Base-by-base conservation (phyloP, 2,797 vertebrate species). In the Amniataba percoides region DNA sequence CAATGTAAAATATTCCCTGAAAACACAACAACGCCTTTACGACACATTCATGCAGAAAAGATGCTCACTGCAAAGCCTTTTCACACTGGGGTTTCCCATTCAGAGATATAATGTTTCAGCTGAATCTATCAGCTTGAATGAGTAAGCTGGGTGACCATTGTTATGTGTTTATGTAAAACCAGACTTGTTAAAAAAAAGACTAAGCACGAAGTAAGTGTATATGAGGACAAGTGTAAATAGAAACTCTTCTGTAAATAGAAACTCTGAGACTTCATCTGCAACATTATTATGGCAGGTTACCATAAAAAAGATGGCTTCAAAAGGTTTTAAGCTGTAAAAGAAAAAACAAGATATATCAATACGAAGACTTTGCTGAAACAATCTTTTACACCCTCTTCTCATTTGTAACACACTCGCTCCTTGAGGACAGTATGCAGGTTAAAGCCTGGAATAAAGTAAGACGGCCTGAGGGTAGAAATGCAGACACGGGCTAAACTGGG, bases 401-500 rank as follows among this genome's bases (percentile, higher is more conserved):
- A 67, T 82, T 62, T 76, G 63, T 45, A 61, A 74, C 40, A 67
- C 46, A 21, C 11, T 62, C 21, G 71, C 71, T 85, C 56, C 73
- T 86, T 81, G 55, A 87, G 71, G 81, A 87, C 59, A 71, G 48
- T 68, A 81, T 88, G 83, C 87, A 88, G 87, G 90, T 87, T 91
- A 83, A 90, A 86, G 69, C 85, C 84, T 16, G 75, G 87, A 92
- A 93, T 89, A 86, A 93, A 91, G 80, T 63, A 78, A 78, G 76
- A 81, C 64, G 80, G 86, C 93, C 84, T 86, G 74, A 86, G 89
- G 93, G 86, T 88, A 69, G 88, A 89, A 81, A 87, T 69, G 55
- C 86, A 93, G 89, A 92, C 91, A 92, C 5, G 42, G 89, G 88
- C 90, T 92, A 91, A 92, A 93, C 88, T 90, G 83, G 89, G 92